A percentile compares a stretch with the other conserved stretches of the same genome.
These are phyloP conservation scores for Choloepus hoffmanni DNA, from an alignment of 2,113 vertebrate species.

Conservation along the genomic window DNA sequence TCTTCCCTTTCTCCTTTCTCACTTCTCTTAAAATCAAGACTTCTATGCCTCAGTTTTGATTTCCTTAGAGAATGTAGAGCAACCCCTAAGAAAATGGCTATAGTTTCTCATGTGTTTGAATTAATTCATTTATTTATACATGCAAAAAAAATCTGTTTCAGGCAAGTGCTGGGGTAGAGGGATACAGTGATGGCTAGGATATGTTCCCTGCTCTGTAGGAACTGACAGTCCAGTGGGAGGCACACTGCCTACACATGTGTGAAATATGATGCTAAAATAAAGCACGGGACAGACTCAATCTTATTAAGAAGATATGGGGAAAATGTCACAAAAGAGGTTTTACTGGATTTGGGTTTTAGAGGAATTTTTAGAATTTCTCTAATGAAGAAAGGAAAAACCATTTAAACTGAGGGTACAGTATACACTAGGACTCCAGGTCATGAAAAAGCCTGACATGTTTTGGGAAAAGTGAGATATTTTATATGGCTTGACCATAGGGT, in stretches of 20 bases:
- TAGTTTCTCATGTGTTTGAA: neutral
- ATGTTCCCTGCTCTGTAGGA: neutral
- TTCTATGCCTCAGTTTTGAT: neutral
- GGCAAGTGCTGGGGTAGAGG: neutral
- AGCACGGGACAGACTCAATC: neutral
- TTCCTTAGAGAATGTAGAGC: conserved; percentile 54
- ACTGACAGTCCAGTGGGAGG: neutral
- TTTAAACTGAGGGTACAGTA: neutral
- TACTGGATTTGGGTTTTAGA: neutral
- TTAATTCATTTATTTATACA: neutral
- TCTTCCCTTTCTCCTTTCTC: neutral
- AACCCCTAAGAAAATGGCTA: neutral
- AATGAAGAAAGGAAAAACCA: neutral
- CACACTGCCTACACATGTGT: neutral
- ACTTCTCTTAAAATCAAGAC: neutral
- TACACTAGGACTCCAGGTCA: neutral
- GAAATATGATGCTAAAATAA: neutral
- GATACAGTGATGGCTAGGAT: neutral
- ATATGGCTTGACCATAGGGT: neutral
- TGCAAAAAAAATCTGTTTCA: neutral
- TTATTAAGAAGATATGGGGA: conserved; percentile 9
- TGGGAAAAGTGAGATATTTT: neutral
- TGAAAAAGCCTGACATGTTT: neutral
- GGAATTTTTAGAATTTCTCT: conserved; percentile 29
- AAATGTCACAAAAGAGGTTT: neutral